A percentile compares a stretch with the other conserved stretches of the same genome.
Conservation (phyloP, 2,113 vertebrate species). For the Hylia prasina region DNA sequence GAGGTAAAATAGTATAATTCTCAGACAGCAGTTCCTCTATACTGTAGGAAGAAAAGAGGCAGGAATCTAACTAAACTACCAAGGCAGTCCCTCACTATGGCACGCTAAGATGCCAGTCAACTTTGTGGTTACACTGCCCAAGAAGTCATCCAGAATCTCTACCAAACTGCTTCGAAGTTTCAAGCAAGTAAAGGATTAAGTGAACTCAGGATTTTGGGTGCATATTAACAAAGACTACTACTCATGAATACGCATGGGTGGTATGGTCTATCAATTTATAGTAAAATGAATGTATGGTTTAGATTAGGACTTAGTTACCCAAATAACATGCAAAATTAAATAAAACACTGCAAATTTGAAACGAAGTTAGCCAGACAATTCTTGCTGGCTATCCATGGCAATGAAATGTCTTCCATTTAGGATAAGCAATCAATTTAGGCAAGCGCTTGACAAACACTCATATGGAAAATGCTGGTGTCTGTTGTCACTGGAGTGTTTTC, state of each 20-base stretch:
- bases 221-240: slow-evolving; percentile 5
- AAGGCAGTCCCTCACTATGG: background rate
- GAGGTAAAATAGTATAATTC: background rate
- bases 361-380: slow-evolving; percentile 19
- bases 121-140: background rate
- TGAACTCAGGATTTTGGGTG: background rate
- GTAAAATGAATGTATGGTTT: background rate
- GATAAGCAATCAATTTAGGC: slow-evolving; percentile 19
- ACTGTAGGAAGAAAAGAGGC: background rate
- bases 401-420: slow-evolving; percentile 32
- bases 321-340: background rate
- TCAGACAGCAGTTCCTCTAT: background rate
- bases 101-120: background rate
- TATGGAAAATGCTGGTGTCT: slow-evolving; percentile 50
- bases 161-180: background rate
- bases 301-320: background rate
- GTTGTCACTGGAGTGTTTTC: slow-evolving; percentile 65
- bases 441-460: slow-evolving; percentile 52
- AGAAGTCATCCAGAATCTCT: background rate
- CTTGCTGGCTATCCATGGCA: slow-evolving; percentile 34
- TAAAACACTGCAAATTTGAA: background rate
- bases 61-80: background rate
- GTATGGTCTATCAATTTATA: background rate
- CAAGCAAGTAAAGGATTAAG: background rate
- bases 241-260: background rate